A percentile compares a stretch with the other conserved stretches of the same genome.
These are phyloP conservation scores for Serranus cabrilla DNA, from an alignment of 2,797 vertebrate species.

Conservation along the genomic window DNA sequence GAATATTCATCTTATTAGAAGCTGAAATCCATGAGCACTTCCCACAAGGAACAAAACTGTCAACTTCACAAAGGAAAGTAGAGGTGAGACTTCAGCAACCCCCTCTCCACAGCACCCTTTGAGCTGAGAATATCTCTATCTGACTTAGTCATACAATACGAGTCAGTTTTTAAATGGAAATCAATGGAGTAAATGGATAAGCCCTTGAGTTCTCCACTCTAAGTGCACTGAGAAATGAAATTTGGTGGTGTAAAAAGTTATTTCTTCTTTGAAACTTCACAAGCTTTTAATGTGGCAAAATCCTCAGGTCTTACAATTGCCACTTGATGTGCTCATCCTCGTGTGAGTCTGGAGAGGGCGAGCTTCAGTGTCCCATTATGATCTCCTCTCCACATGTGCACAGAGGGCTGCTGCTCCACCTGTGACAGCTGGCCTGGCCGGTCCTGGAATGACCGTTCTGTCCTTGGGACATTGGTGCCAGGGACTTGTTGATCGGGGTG, in stretches of 20 bases:
- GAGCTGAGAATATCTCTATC: constrained; percentile 41
- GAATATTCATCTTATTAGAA: constrained; percentile 42
- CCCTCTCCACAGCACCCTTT: constrained; percentile 28
- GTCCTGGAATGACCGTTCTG: constrained; percentile 58
- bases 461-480: constrained; percentile 71
- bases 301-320: constrained; percentile 9
- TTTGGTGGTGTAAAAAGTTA: constrained; percentile 4
- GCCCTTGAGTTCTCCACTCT: constrained; percentile 12
- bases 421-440: constrained; percentile 56
- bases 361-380: constrained; percentile 20
- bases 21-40: constrained; percentile 31
- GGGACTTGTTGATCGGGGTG: constrained; percentile 61
- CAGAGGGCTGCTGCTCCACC: constrained; percentile 42
- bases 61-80: constrained; percentile 42
- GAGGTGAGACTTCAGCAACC: constrained; percentile 35
- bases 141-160: constrained; percentile 27
- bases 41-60: constrained; percentile 42
- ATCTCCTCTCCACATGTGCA: constrained; percentile 41
- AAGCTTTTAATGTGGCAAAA: constrained; percentile 20
- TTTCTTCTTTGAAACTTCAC: constrained; percentile 19
- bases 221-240: constrained; percentile 26
- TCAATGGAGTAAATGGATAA: constrained; percentile 19
- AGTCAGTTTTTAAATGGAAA: constrained; percentile 38
- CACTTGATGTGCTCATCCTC: constrained; percentile 23
- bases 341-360: constrained; percentile 16